A percentile compares a stretch with the other conserved stretches of the same genome.
These are phyloP conservation scores for Ochotona princeps DNA, from an alignment of 2,113 vertebrate genomes.

Conservation along the genomic window DNA sequence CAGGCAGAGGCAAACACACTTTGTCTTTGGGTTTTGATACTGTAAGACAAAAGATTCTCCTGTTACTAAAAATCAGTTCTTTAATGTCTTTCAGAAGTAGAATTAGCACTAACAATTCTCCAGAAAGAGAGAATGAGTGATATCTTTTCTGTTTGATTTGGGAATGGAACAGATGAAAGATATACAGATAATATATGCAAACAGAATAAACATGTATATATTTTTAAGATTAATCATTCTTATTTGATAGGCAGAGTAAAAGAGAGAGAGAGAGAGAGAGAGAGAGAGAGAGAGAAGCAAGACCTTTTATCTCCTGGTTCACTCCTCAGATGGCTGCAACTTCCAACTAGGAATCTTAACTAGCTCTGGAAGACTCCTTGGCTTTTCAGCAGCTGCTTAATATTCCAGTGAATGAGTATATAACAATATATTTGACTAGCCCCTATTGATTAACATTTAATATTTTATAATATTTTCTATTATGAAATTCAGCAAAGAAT, in stretches of 20 bases:
- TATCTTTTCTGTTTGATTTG: background rate
- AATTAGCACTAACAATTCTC: background rate
- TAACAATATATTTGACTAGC: background rate
- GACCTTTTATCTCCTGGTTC: too few species aligned
- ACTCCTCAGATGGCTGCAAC: too few species aligned
- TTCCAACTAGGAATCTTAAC: background rate
- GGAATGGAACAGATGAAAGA: background rate
- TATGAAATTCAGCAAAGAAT: background rate
- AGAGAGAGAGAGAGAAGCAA: too few species aligned
- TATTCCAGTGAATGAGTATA: background rate
- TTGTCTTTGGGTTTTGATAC: constrained; percentile 16
- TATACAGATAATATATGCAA: background rate
- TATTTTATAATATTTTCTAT: constrained; percentile 5
- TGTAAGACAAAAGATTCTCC: background rate
- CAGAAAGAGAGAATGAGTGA: constrained; percentile 21
- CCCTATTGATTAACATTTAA: background rate
- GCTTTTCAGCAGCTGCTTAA: background rate
- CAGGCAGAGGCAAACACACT: too few species aligned
- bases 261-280: too few species aligned
- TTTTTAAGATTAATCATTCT: too few species aligned
- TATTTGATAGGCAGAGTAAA: too few species aligned
- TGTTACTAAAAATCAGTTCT: constrained; percentile 39
- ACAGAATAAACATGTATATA: too few species aligned
- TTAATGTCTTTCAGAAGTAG: background rate
- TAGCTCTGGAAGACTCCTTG: background rate